Conservation (phyloP, 1,140 invertebrate genomes). For the Eumeta japonica region DNA sequence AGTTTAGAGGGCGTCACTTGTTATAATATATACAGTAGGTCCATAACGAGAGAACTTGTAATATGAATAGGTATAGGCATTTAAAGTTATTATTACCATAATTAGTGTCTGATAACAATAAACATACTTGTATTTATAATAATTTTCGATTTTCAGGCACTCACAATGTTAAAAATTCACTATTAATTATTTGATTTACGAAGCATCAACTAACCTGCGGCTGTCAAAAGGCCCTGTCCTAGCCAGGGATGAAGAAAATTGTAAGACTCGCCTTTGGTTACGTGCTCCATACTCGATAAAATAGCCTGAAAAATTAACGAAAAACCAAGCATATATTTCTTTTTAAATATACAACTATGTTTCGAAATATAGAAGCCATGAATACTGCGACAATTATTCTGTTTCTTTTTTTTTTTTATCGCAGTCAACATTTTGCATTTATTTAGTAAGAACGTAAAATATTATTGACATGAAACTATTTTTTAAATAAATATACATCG, state of each 20-base stretch:
- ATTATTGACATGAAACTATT: not conserved
- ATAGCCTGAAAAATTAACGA: constrained; percentile 8
- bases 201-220: constrained; percentile 51
- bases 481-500: constrained; percentile 1
- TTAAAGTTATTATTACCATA: too few species aligned
- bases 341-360: constrained; percentile 3
- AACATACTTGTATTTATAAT: too few species aligned
- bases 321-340: too few species aligned
- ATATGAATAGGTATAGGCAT: too few species aligned
- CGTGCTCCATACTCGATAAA: constrained; percentile 1
- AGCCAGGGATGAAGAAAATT: constrained; percentile 63
- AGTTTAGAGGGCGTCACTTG: too few species aligned
- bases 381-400: too few species aligned
- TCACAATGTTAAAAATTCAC: too few species aligned
- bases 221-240: constrained; percentile 62
- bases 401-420: constrained; percentile 7
- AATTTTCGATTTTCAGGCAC: too few species aligned
- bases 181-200: too few species aligned
- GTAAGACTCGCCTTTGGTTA: constrained; percentile 64
- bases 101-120: too few species aligned
- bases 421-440: not conserved
- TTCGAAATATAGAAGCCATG: constrained; percentile 10
- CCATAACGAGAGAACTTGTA: too few species aligned
- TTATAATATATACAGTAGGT: too few species aligned
- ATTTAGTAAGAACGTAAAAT: constrained; percentile 1